Percentiles rank a stretch among this genome's conserved stretches.
phyloP scores from a whole-genome alignment of 2,797 vertebrate genomes.

The Poecilia gillii region DNA sequence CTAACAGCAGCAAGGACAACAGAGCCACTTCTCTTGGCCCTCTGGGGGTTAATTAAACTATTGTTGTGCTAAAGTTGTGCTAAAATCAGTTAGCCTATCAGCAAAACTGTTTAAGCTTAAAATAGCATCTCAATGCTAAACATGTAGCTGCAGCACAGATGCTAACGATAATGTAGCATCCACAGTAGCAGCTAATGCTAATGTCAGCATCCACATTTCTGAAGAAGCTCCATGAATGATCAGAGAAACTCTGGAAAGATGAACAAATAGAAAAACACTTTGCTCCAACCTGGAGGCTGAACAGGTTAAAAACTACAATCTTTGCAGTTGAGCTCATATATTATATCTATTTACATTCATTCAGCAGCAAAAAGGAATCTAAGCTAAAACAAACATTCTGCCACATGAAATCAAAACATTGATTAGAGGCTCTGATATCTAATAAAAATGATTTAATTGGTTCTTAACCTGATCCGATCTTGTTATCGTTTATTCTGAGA shows the following conservation, averaged over 20 bases:
- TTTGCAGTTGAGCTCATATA: neutral
- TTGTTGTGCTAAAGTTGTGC: neutral
- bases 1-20: neutral
- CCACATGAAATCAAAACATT: neutral
- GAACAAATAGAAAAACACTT: neutral
- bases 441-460: neutral
- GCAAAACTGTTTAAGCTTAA: too few species aligned
- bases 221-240: too few species aligned
- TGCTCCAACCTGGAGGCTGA: too few species aligned
- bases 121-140: too few species aligned
- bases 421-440: neutral
- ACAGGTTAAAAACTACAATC: neutral
- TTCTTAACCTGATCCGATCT: neutral
- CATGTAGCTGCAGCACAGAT: too few species aligned
- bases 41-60: neutral
- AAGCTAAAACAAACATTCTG: neutral
- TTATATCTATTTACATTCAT: neutral
- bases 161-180: too few species aligned
- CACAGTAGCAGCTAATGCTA: neutral
- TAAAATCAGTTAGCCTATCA: neutral
- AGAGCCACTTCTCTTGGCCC: neutral
- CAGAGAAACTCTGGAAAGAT: neutral
- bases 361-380: neutral
- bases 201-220: too few species aligned
- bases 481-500: neutral